Conservation (phyloP, 2,113 vertebrate species). For the Propithecus coquereli region DNA sequence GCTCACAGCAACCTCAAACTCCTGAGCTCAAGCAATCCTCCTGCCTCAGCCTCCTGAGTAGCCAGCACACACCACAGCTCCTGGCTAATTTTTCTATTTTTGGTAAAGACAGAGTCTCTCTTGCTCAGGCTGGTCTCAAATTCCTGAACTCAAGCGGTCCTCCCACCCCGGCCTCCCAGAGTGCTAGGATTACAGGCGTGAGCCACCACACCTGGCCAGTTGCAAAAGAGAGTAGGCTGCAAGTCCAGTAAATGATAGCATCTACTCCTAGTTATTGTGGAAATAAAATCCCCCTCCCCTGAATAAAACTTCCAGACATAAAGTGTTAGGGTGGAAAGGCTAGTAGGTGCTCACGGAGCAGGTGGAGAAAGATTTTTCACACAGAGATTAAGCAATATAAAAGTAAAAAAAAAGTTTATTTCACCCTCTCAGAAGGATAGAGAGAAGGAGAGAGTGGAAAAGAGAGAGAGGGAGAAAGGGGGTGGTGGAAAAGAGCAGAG, state of each 20-base stretch:
- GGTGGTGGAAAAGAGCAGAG: too few species aligned
- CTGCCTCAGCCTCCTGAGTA: not conserved
- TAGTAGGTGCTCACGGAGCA: too few species aligned
- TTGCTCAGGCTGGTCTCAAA: not conserved
- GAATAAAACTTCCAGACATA: not conserved
- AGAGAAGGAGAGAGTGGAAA: too few species aligned
- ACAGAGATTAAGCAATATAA: too few species aligned
- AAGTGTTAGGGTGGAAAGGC: too few species aligned
- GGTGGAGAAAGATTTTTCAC: too few species aligned
- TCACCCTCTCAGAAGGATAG: too few species aligned
- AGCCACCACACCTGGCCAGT: not conserved
- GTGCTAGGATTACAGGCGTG: not conserved
- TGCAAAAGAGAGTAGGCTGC: not conserved
- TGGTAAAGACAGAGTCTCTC: not conserved
- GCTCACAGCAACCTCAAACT: not conserved
- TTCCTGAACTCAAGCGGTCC: not conserved
- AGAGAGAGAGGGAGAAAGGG: too few species aligned
- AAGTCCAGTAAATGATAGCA: not conserved
- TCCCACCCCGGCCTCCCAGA: not conserved
- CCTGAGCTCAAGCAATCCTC: not conserved
- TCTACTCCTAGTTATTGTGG: not conserved
- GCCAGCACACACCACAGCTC: not conserved
- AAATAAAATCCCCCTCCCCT: not conserved
- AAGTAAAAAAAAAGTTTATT: too few species aligned
- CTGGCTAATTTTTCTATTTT: not conserved